Base-by-base conservation (phyloP, 2,888 invertebrate genomes). In the Poecilobothrus nobilitatus region DNA sequence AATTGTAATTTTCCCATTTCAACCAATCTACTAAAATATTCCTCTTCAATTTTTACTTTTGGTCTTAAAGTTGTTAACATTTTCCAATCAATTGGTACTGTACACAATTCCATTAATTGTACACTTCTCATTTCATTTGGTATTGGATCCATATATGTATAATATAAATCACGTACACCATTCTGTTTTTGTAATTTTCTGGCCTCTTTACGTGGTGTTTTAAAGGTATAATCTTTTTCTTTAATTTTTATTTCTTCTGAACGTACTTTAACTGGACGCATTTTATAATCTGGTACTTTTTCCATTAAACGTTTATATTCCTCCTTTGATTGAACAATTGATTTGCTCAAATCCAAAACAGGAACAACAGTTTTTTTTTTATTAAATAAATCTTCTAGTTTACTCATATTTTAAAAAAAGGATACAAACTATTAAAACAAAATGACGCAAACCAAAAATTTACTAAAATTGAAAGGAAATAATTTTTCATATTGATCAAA, bases 11-110 rank as follows among this genome's bases (percentile, higher is more conserved):
- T 94, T 67, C 91, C 90, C 79, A 94, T 83, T 81, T 92, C 92
- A 63, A 94, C 88, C 80, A 91, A 83, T 74, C 91, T 91, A 72
- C 92, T 91, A 78, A 92, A 95, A 83, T 91, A 92, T 76, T 93
- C 92, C 81, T 95, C 94, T 75, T 95, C 95, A 33, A 88, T 81
- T 76, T 91, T 91, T 41, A 86, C 86, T 79, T 93, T 93, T 0
- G 95, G 95, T 74, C 94, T 84, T 37, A 91, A 80, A n/a, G 91
- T 89, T 18, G 95, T 95, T 69, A 95, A 84, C 95, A 95, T 95
- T 80, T 91, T 88, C 95, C 95, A 95, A 78, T 94, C 93, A 71
- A 95, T 95, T 61, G 92, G 89, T 21, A 95, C 93, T 12, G 89
- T 86, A 75, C 91, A 91, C 66, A 95, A 83, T 75, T 95, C 94